phyloP scores from a whole-genome alignment of 2,797 vertebrate genomes.

The Linurgus olivaceus region DNA sequence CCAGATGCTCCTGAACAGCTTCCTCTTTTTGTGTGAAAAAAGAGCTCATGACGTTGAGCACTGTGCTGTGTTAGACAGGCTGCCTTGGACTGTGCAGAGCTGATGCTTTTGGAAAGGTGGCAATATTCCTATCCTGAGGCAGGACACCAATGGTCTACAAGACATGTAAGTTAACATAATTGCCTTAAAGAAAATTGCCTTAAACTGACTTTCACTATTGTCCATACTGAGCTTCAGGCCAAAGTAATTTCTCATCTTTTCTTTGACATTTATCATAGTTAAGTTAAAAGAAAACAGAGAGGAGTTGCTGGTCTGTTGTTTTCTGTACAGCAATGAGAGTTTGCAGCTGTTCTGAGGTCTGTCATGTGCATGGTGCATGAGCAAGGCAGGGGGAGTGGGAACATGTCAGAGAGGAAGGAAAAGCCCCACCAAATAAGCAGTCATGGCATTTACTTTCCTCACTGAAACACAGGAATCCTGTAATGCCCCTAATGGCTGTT shows the following conservation, averaged over 20 bases:
- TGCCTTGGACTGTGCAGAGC: neutral
- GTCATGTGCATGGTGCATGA: accelerated
- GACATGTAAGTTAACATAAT: neutral
- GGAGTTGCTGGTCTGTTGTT: neutral
- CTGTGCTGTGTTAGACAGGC: neutral
- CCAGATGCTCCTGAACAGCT: neutral
- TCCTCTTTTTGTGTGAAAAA: neutral
- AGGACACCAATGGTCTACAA: neutral
- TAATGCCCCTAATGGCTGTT: neutral
- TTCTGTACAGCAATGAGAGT: neutral
- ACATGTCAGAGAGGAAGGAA: neutral
- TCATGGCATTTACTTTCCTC: neutral
- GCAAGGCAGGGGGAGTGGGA: neutral
- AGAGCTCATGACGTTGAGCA: neutral
- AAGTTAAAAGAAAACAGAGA: neutral
- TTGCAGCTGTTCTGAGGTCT: conserved; percentile 19
- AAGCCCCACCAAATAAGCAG: neutral
- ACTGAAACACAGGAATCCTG: neutral
- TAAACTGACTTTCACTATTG: neutral
- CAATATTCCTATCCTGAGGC: neutral
- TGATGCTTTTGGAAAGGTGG: neutral
- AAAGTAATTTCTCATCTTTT: neutral
- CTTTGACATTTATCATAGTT: neutral
- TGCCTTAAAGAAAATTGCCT: neutral
- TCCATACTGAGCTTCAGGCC: neutral